Percentiles rank a stretch among this genome's conserved stretches.
phyloP scores from a whole-genome alignment of 1,140 invertebrate genomes.

The Anthonomus grandis region DNA sequence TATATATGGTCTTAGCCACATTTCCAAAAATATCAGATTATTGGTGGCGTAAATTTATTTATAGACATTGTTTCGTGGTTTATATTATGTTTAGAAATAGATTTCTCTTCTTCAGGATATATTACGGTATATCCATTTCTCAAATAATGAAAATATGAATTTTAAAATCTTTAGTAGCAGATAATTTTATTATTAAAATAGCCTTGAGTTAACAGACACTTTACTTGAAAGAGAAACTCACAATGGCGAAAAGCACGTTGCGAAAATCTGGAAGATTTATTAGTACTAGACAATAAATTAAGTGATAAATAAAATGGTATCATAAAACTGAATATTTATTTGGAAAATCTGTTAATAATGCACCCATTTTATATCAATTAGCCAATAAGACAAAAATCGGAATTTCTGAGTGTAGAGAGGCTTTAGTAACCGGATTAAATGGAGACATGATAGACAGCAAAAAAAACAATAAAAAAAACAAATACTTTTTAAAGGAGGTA shows the following conservation, averaged over 20 bases:
- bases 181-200: too few species aligned
- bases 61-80: not conserved
- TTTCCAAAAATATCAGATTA: not conserved
- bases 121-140: too few species aligned
- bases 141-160: too few species aligned
- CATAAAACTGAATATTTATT: not conserved
- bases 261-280: not conserved
- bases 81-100: not conserved
- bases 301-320: not conserved
- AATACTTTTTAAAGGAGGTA: not conserved
- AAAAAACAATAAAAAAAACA: not conserved
- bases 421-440: not conserved
- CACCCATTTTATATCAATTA: not conserved
- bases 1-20: too few species aligned
- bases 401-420: not conserved
- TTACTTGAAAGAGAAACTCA: too few species aligned
- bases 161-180: too few species aligned
- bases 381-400: not conserved
- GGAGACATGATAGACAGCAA: not conserved
- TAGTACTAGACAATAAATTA: not conserved
- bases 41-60: not conserved
- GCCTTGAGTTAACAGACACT: too few species aligned
- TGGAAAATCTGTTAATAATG: not conserved
- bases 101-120: too few species aligned
- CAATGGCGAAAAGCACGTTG: too few species aligned